Base-by-base conservation (phyloP, 2,888 invertebrate genomes). In the Chymomyza amoena region DNA sequence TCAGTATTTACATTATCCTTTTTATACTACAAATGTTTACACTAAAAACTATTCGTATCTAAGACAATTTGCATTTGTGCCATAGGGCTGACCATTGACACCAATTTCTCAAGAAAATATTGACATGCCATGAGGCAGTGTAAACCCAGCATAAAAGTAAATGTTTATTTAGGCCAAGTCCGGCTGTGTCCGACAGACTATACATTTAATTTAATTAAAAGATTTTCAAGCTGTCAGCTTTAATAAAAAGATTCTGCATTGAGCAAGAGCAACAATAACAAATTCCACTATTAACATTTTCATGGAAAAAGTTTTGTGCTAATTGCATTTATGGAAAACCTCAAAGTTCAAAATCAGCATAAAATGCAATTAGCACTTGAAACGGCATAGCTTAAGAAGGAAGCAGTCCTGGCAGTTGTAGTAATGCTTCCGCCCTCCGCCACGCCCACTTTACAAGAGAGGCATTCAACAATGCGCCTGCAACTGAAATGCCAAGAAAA, bases 281-380 rank as follows among this genome's bases (percentile, higher is more conserved):
- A 57, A 57, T 57, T 57, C 15, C 59, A 57, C 73, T 69, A 78
- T 78, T 76, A 76, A 78, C 69, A 78, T 76, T 78, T 78, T 78
- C 78, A 78, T 73, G 74, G 20, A 73, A 32, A 75, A 80, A 76
- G 80, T 63, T 80, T 74, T 72, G 60, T 63, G 66, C 72, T 81
- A 81, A 81, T 81, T 81, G 83, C 79, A 79, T 77, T 81, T 82
- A 80, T 82, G 76, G 73, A 71, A 73, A 64, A 72, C 71, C 74
- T 68, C 70, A 75, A 77, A 77, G 73, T 77, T 75, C 62, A 74
- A 78, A 77, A 80, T 78, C 72, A 77, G 68, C 65, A 70, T 65
- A 68, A 76, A 81, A 81, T 83, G 81, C 81, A 81, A 81, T 81
- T 83, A 81, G 81, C 81, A 81, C 81, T 81, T 50, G 72, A 79